Evolutionary conservation across 2,113 vertebrate species (phyloP).

Genomic region (Bubo bubo): DNA sequence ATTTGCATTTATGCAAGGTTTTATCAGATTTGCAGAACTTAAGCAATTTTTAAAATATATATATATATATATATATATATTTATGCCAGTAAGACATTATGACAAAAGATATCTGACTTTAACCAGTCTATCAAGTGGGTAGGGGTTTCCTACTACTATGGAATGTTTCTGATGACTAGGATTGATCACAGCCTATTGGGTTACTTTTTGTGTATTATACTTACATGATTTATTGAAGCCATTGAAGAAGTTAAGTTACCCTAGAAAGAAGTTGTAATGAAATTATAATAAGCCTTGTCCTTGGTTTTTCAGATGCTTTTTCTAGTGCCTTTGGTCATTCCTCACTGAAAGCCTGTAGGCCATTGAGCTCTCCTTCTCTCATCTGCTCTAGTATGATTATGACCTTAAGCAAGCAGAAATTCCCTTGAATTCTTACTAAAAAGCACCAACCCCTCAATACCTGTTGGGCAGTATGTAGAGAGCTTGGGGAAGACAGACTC

Average conservation of each 20-base stretch:
- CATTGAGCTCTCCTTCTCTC: background rate
- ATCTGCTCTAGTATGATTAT: background rate
- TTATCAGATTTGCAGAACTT: background rate
- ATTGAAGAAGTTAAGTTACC: background rate
- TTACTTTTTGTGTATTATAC: background rate
- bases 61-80: too few relatives aligned
- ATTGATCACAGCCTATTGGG: background rate
- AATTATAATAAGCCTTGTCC: background rate
- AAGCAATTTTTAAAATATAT: background rate
- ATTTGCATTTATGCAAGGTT: background rate
- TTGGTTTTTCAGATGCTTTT: background rate
- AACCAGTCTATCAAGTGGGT: background rate
- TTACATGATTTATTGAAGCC: background rate
- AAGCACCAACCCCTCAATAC: background rate
- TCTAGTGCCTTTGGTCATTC: background rate
- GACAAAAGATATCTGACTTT: background rate
- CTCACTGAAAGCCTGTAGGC: background rate
- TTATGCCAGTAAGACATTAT: background rate
- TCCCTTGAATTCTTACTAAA: background rate
- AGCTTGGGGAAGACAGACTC: background rate
- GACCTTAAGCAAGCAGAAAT: background rate
- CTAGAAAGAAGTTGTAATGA: background rate
- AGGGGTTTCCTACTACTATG: background rate
- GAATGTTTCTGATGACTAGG: background rate
- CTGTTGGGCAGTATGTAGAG: background rate